These are phyloP conservation scores for Cyclina sinensis DNA, from an alignment of 1,140 invertebrate genomes.

Conservation along the genomic window DNA sequence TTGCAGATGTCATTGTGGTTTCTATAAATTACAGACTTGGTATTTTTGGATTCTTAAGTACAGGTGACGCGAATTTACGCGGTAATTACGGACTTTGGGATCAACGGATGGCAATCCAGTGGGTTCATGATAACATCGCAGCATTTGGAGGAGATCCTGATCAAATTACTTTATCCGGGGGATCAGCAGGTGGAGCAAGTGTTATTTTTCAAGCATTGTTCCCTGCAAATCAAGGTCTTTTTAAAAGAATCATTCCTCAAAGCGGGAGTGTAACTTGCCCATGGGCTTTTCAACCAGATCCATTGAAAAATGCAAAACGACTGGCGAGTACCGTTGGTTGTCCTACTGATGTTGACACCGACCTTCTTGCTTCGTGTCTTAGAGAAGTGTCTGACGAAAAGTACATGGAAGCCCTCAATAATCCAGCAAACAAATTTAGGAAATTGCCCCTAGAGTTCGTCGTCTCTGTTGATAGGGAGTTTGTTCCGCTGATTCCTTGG, in stretches of 20 bases:
- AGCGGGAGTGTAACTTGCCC: constrained; percentile 63
- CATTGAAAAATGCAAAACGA: constrained; percentile 40
- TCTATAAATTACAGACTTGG: constrained; percentile 92
- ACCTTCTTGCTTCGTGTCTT: not conserved
- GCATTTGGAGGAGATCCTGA: constrained; percentile 91
- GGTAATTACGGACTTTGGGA: constrained; percentile 92
- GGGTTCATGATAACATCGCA: constrained; percentile 91
- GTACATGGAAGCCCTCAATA: not conserved
- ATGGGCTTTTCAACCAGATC: constrained; percentile 10
- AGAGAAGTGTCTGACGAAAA: not conserved
- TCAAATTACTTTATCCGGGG: constrained; percentile 90
- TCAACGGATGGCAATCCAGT: constrained; percentile 90
- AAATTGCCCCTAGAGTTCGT: constrained; percentile 41
- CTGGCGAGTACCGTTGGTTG: not conserved
- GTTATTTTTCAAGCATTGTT: constrained; percentile 87
- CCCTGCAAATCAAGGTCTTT: constrained; percentile 69
- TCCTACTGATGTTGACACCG: not conserved
- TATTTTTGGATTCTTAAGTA: constrained; percentile 89
- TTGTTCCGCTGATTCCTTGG: constrained; percentile 40
- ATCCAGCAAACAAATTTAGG: not conserved
- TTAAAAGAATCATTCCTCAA: constrained; percentile 68
- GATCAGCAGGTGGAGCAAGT: constrained; percentile 91
- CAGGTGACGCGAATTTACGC: constrained; percentile 39
- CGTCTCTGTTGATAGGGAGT: constrained; percentile 63
- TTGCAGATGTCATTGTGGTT: constrained; percentile 93